Evolutionary conservation across 2,888 invertebrate species (phyloP).

Genomic region (Diarsia brunnea): DNA sequence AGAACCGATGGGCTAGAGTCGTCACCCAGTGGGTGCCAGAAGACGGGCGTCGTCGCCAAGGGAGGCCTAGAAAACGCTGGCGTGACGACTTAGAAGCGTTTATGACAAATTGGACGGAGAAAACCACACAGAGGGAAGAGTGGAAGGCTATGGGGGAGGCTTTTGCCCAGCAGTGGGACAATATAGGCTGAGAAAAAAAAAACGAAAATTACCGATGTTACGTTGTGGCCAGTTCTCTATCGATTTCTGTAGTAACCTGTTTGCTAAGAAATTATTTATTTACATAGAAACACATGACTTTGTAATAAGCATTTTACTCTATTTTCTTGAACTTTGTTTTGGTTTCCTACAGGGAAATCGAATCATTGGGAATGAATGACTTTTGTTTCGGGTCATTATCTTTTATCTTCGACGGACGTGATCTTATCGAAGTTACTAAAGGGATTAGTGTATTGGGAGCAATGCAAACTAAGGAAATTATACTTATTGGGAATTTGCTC

Average conservation of each 20-base stretch:
- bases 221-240: not conserved
- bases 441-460: conserved; percentile 63
- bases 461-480: conserved; percentile 58
- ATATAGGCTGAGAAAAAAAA: no score
- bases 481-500: conserved; percentile 38
- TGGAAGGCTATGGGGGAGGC: no score
- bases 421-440: conserved; percentile 61
- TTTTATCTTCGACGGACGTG: conserved; percentile 60
- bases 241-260: no score
- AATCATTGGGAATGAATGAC: conserved; percentile 60
- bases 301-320: not conserved
- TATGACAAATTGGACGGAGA: no score
- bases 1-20: no score
- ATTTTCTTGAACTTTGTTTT: conserved; percentile 24
- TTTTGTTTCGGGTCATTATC: conserved; percentile 67
- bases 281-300: not conserved
- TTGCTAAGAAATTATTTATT: no score
- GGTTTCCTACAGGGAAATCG: conserved; percentile 54
- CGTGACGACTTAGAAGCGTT: no score
- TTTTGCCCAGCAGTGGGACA: no score
- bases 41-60: no score
- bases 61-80: no score
- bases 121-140: no score
- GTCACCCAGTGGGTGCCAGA: no score
- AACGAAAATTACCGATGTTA: not conserved